Evolutionary conservation across 2,113 vertebrate genomes (phyloP).

Genomic region (Psittacula cyanocephala): DNA sequence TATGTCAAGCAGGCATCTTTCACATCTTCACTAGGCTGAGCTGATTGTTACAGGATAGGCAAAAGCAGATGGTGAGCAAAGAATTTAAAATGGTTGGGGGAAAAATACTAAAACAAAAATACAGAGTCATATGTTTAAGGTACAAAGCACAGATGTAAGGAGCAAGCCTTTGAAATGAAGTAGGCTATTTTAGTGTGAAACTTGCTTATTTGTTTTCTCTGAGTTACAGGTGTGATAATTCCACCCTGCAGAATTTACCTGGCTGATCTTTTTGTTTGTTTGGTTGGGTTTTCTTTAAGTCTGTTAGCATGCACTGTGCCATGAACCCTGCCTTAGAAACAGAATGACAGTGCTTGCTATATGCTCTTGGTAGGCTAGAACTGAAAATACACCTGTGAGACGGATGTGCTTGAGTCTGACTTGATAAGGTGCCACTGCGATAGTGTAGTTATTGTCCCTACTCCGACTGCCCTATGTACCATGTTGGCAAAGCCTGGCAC

Average conservation of each 20-base stretch:
- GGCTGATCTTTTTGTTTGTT: background rate
- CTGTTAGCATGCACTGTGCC: slow-evolving; percentile 41
- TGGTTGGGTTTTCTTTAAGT: slow-evolving; percentile 1
- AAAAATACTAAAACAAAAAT: slow-evolving; percentile 59
- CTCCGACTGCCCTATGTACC: background rate
- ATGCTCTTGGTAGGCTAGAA: slow-evolving; percentile 2
- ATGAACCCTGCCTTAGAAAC: slow-evolving; percentile 37
- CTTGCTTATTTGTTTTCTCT: slow-evolving; percentile 62
- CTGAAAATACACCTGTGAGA: slow-evolving; percentile 24
- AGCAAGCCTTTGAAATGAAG: slow-evolving; percentile 50
- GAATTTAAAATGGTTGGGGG: slow-evolving; percentile 58
- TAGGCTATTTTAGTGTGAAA: slow-evolving; percentile 31
- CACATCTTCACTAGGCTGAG: slow-evolving; percentile 62
- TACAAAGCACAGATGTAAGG: slow-evolving; percentile 56
- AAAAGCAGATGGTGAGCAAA: slow-evolving; percentile 76
- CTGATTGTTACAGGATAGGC: slow-evolving; percentile 64
- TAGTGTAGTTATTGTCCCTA: background rate
- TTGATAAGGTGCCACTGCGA: background rate
- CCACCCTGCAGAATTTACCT: slow-evolving; percentile 57
- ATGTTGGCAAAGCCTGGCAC: background rate
- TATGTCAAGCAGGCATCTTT: slow-evolving; percentile 57
- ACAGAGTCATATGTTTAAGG: slow-evolving; percentile 18
- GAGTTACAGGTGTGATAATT: slow-evolving; percentile 47
- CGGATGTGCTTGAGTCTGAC: background rate
- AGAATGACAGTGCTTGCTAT: background rate